phyloP scores from a whole-genome alignment of 2,797 vertebrate genomes.

The Channa striata region DNA sequence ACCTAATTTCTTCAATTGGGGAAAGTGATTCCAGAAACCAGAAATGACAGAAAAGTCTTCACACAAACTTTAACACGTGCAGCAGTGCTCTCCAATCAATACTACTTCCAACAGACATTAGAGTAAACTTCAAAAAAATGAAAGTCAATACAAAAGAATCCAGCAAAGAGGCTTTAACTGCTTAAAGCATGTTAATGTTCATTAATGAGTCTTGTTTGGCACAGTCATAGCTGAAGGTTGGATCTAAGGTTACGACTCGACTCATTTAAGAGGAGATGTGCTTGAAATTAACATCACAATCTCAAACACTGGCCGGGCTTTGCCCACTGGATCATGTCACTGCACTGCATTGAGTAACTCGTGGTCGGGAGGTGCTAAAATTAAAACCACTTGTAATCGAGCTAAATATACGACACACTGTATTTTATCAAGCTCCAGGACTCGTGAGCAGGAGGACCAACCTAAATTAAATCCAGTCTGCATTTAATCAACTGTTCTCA shows the following conservation, averaged over 20 bases:
- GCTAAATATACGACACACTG: constrained; percentile 66
- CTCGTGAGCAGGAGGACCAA: constrained; percentile 17
- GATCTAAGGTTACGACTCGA: no score
- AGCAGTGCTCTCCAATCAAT: background rate
- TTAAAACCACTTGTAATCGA: constrained; percentile 62
- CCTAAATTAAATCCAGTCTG: constrained; percentile 22
- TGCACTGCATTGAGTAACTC: constrained; percentile 23
- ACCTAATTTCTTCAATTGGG: no score
- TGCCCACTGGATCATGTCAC: constrained; percentile 36
- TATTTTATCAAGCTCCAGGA: constrained; percentile 53
- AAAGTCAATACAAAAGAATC: background rate
- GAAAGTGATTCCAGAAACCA: no score
- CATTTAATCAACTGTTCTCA: constrained; percentile 19
- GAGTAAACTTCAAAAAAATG: background rate
- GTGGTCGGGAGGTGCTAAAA: constrained; percentile 52
- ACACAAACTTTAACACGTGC: no score
- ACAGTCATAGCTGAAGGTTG: background rate
- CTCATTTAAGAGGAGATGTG: no score
- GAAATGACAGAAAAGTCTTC: no score
- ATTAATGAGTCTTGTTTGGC: no score
- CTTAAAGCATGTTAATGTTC: no score
- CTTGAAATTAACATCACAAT: no score
- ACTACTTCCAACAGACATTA: background rate
- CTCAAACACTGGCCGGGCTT: constrained; percentile 5
- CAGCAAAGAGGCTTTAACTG: background rate